Conservation (phyloP, 2,888 invertebrate species). For the Oscheius sp. region DNA sequence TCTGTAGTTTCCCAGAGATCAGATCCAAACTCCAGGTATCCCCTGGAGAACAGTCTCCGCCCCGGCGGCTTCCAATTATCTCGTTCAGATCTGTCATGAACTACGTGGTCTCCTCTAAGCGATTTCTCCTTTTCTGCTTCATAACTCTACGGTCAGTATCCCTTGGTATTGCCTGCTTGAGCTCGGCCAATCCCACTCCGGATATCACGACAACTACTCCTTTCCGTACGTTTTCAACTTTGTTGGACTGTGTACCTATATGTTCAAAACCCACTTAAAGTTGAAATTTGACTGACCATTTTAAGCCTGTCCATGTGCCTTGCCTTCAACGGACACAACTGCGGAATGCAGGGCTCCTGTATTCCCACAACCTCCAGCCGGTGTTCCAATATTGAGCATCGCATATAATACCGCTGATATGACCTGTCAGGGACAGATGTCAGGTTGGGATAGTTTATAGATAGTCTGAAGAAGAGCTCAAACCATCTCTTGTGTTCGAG, state of each 20-base stretch:
- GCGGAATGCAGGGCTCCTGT: conserved; percentile 3
- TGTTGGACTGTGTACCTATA: no score
- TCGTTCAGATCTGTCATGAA: neutral
- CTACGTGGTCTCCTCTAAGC: neutral
- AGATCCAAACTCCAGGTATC: neutral
- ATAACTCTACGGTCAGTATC: neutral
- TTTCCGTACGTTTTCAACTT: neutral
- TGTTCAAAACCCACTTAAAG: no score
- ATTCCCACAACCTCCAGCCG: neutral
- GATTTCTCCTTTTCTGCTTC: neutral
- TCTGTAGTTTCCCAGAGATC: no score
- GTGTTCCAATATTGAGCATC: neutral
- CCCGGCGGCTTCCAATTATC: neutral
- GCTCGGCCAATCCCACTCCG: neutral
- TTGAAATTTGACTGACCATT: neutral
- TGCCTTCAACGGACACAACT: neutral
- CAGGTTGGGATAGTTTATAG: no score
- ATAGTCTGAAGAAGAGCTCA: no score
- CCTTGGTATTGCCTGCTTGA: neutral
- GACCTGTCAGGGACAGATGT: conserved; percentile 10
- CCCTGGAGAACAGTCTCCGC: neutral
- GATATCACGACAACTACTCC: conserved; percentile 4
- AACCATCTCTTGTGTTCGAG: no score
- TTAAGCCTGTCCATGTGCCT: conserved; percentile 18
- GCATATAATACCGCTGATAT: neutral